A percentile compares a stretch with the other conserved stretches of the same genome.
Evolutionary conservation across 2,797 vertebrate genomes (phyloP).

Genomic region (Antrozous pallidus): DNA sequence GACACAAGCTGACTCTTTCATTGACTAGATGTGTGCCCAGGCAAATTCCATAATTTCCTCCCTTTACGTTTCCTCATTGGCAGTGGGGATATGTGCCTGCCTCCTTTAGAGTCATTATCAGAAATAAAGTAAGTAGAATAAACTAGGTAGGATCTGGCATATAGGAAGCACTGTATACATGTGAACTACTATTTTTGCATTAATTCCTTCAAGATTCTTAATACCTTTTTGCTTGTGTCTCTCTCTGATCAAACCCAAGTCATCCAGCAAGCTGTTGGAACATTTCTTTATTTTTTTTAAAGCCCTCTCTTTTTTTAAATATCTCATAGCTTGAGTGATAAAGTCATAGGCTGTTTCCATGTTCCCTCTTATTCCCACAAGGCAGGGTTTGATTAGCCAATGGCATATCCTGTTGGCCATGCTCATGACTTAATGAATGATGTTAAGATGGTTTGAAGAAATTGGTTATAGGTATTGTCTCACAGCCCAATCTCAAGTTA

Average conservation of each 20-base stretch:
- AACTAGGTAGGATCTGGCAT: not conserved
- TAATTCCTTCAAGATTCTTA: not conserved
- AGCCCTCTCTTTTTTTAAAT: not conserved
- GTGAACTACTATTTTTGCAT: not conserved
- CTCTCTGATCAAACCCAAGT: not conserved
- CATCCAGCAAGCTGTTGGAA: not conserved
- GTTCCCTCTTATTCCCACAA: not conserved
- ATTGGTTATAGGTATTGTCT: not conserved
- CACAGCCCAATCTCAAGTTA: not conserved
- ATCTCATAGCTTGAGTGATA: not conserved
- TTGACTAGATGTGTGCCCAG: not conserved
- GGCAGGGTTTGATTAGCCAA: not conserved
- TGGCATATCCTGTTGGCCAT: not conserved
- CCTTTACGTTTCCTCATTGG: not conserved
- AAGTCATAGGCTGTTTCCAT: not conserved
- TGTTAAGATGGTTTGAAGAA: not conserved
- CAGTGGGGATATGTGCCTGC: not conserved
- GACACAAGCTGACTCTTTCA: not conserved
- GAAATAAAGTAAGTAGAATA: not conserved
- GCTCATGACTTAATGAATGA: not conserved
- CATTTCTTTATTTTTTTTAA: not conserved
- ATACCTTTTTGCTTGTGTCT: not conserved
- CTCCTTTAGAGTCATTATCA: not conserved
- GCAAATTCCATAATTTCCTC: not conserved
- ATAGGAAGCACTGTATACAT: rapidly evolving